These are phyloP conservation scores for Coenonympha arcania DNA, from an alignment of 2,888 invertebrate species.

Conservation along the genomic window DNA sequence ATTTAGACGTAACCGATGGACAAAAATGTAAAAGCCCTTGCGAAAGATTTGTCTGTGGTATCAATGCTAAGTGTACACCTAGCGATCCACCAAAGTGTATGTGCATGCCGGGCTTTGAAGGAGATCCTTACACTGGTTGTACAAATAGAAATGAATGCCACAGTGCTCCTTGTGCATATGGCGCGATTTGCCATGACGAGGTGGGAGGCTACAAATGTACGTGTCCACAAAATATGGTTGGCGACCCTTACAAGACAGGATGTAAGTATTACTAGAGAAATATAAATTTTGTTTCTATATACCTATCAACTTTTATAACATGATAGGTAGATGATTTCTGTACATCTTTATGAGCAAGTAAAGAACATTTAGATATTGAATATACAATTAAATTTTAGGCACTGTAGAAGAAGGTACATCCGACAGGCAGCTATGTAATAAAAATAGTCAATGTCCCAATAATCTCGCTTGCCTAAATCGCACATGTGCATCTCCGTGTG, in stretches of 20 bases:
- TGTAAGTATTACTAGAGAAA: slow-evolving; percentile 78
- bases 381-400: slow-evolving; percentile 37
- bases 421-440: slow-evolving; percentile 79
- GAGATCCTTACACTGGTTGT: slow-evolving; percentile 88
- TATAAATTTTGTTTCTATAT: too few species aligned
- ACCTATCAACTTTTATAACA: too few species aligned
- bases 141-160: slow-evolving; percentile 90
- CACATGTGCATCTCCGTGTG: slow-evolving; percentile 87
- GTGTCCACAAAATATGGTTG: slow-evolving; percentile 86
- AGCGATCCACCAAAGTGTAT: slow-evolving; percentile 91
- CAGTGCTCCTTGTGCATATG: slow-evolving; percentile 87
- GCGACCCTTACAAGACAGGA: slow-evolving; percentile 88
- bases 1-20: slow-evolving; percentile 84
- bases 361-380: too few species aligned
- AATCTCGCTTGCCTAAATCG: slow-evolving; percentile 85
- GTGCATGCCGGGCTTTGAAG: slow-evolving; percentile 89
- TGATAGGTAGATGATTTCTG: too few species aligned
- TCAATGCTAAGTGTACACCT: slow-evolving; percentile 91
- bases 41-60: slow-evolving; percentile 90
- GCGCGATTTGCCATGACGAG: slow-evolving; percentile 90
- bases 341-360: too few species aligned
- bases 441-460: slow-evolving; percentile 85
- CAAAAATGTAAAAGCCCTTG: slow-evolving; percentile 94
- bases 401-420: slow-evolving; percentile 56
- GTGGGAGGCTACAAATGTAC: slow-evolving; percentile 90